Evolutionary conservation across 2,797 vertebrate species (phyloP).

Genomic region (Epinephelus awoara): DNA sequence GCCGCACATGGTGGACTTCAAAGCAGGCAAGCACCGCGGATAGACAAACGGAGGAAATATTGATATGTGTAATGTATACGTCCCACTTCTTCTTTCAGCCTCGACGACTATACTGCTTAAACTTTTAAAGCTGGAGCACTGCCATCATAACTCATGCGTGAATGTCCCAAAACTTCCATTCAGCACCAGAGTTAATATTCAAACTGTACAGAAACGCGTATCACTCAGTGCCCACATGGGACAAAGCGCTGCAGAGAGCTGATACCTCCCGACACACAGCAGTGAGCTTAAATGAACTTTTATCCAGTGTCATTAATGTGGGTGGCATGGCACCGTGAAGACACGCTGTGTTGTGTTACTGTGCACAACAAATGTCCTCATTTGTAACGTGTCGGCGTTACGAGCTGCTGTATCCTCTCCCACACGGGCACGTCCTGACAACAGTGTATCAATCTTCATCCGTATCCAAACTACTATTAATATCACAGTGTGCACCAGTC

Average conservation of each 20-base stretch:
- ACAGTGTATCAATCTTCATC: slow-evolving; percentile 60
- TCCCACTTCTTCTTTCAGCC: slow-evolving; percentile 38
- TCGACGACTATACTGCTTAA: slow-evolving; percentile 43
- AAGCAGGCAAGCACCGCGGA: slow-evolving; percentile 78
- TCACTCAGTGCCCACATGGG: slow-evolving; percentile 41
- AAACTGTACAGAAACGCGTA: slow-evolving; percentile 6
- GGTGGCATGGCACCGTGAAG: slow-evolving; percentile 50
- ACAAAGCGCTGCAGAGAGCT: slow-evolving; percentile 1
- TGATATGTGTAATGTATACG: neutral
- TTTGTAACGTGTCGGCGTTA: slow-evolving; percentile 51
- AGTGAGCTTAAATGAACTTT: slow-evolving; percentile 42
- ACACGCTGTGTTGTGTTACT: slow-evolving; percentile 49
- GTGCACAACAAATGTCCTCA: slow-evolving; percentile 60
- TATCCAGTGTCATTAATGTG: slow-evolving; percentile 75
- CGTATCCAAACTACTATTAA: slow-evolving; percentile 13
- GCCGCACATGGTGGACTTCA: slow-evolving; percentile 93
- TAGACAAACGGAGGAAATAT: slow-evolving; percentile 16
- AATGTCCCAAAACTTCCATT: slow-evolving; percentile 65
- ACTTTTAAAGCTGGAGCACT: slow-evolving; percentile 48
- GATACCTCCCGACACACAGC: neutral
- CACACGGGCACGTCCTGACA: slow-evolving; percentile 49
- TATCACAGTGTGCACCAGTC: slow-evolving; percentile 27
- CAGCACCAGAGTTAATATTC: slow-evolving; percentile 62
- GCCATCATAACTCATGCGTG: slow-evolving; percentile 55
- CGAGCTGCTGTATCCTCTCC: slow-evolving; percentile 44